Evolutionary conservation across 2,888 invertebrate species (phyloP).

Genomic region (Dysmachus trigonus): DNA sequence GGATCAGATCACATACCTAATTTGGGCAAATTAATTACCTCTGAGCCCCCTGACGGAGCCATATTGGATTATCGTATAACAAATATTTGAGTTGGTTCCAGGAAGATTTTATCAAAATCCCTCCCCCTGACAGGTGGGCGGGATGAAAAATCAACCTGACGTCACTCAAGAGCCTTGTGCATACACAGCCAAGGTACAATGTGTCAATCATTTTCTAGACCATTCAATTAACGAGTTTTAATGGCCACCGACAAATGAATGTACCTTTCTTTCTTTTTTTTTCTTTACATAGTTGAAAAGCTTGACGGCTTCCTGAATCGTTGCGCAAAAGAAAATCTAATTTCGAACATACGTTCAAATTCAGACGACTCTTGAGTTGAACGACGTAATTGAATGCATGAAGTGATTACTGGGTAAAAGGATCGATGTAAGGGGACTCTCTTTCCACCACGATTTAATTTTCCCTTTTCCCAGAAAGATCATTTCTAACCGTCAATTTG

Average conservation of each 20-base stretch:
- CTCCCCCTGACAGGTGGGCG: not conserved
- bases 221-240: not conserved
- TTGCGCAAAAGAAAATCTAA: not conserved
- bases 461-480: not conserved
- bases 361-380: too few species aligned
- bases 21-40: constrained; percentile 5
- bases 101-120: not conserved
- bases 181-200: not conserved
- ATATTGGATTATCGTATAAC: constrained; percentile 13
- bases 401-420: not conserved
- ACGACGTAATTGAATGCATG: not conserved
- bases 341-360: not conserved
- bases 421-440: not conserved
- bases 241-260: not conserved
- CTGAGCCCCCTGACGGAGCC: not conserved
- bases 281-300: not conserved
- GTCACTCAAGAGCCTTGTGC: not conserved
- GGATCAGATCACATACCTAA: not conserved
- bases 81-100: not conserved
- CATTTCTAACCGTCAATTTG: not conserved
- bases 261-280: too few species aligned
- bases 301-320: not conserved
- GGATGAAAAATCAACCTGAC: not conserved
- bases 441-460: not conserved
- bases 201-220: not conserved